These are phyloP conservation scores for Semaprochilodus insignis DNA, from an alignment of 2,797 vertebrate species.

Conservation along the genomic window DNA sequence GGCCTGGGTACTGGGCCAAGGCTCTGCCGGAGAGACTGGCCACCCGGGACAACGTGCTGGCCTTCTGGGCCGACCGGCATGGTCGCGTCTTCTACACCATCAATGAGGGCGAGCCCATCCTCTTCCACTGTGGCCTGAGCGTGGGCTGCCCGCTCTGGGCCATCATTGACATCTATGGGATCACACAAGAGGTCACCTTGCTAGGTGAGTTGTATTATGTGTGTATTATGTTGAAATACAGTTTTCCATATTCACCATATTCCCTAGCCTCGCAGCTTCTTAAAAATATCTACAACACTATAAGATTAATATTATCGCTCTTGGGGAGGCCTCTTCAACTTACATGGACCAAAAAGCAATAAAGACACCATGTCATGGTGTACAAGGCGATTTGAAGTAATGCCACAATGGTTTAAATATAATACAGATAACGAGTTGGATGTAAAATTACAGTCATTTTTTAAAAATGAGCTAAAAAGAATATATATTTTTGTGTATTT, in stretches of 20 bases:
- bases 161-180: slow-evolving; percentile 97
- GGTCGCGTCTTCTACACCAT: slow-evolving; percentile 97
- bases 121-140: slow-evolving; percentile 97
- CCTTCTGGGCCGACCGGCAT: slow-evolving; percentile 97
- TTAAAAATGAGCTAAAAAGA: too few species aligned
- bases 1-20: slow-evolving; percentile 98
- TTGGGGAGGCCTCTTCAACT: too few species aligned
- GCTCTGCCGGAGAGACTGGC: slow-evolving; percentile 96
- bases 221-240: too few species aligned
- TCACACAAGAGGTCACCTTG: slow-evolving; percentile 96
- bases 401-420: too few species aligned
- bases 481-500: too few species aligned
- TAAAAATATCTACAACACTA: neutral
- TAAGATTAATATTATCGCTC: too few species aligned
- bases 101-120: slow-evolving; percentile 93
- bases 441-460: too few species aligned
- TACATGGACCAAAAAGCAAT: too few species aligned
- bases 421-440: too few species aligned
- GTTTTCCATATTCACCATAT: neutral
- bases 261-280: neutral
- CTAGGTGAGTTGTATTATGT: slow-evolving; percentile 81
- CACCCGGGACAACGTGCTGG: slow-evolving; percentile 90
- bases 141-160: slow-evolving; percentile 95
- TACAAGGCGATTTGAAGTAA: too few species aligned
- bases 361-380: too few species aligned